phyloP scores from a whole-genome alignment of 2,888 invertebrate species.

The Hirtodrosophila confusa region DNA sequence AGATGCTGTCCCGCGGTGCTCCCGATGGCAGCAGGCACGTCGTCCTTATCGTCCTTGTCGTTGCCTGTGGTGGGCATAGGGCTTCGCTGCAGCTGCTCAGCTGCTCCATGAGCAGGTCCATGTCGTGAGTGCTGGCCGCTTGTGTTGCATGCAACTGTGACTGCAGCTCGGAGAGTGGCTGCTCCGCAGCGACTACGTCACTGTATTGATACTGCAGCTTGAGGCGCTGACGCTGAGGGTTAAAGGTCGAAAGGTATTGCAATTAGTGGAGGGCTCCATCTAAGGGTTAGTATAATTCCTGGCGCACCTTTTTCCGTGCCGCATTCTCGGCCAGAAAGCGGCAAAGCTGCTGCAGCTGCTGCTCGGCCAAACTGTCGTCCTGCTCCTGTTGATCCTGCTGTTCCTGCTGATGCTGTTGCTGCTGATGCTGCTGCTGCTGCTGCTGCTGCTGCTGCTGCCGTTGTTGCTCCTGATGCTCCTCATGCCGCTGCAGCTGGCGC shows the following conservation, averaged over 20 bases:
- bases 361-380: constrained; percentile 55
- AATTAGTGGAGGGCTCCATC: constrained; percentile 5
- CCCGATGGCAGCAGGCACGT: constrained; percentile 5
- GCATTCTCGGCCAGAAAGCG: constrained; percentile 82
- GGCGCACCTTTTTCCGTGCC: constrained; percentile 71
- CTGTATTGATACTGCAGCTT: constrained; percentile 32
- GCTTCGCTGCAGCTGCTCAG: constrained; percentile 33
- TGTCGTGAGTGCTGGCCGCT: constrained; percentile 32
- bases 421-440: constrained; percentile 15
- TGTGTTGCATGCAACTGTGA: background rate
- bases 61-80: constrained; percentile 7
- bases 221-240: constrained; percentile 51
- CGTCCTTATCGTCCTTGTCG: constrained; percentile 26
- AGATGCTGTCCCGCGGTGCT: constrained; percentile 66
- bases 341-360: constrained; percentile 80
- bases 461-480: constrained; percentile 10
- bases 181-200: background rate
- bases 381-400: constrained; percentile 13
- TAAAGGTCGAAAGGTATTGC: background rate
- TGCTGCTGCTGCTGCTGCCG: constrained; percentile 34
- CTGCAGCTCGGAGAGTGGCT: constrained; percentile 30
- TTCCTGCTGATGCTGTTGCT: constrained; percentile 2
- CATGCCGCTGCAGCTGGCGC: constrained; percentile 41
- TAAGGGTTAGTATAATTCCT: background rate
- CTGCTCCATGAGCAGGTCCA: constrained; percentile 53